Base-by-base conservation (phyloP, 2,113 vertebrate genomes). In the Myxocyprinus asiaticus region DNA sequence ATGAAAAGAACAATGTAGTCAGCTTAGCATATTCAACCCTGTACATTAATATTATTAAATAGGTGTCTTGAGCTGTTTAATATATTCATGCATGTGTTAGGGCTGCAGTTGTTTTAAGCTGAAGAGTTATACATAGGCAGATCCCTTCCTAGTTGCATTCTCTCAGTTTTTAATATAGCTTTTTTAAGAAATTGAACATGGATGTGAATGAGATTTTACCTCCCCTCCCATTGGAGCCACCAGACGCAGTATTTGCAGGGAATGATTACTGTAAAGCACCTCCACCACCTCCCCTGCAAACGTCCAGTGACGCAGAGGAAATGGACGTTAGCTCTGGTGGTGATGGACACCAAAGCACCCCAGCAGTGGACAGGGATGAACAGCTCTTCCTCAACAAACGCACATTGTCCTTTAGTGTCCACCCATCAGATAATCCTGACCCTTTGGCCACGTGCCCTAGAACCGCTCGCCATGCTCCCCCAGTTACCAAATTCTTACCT, bases 1-100 rank as follows among this genome's bases (percentile, higher is more conserved):
- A 99, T 99, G 98, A 98, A 99, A 99, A 99, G 97, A 99, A 94
- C 97, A 99, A 98, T 99, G 98, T 98, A 97, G 96, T 96, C 97
- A 98, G 96, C 97, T 99, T 98, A 96, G 95, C 95, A 95, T 94
- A 95, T 95, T 95, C 96, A 93, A 93, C 95, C 88, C 89, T 88
- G 84, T 83, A 86, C 86, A 90, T 88, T 84, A 88, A 90, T 66
- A 77, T 74, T 80, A 67, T 74, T 78, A 50, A 71, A 43, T 65
- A 3, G 62, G 14, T 15, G 58, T 62, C 9, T 74, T 22, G 44
- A 69, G 64, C 74, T 69, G 53, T 82, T 45, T 76, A 74, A 45
- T 92, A 92, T 93, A 94, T 91, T 93, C 90, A 10, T 86, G 92
- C 94, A 94, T 94, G 93, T 90, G 90, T 89, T 92, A 82, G 82